These are phyloP conservation scores for Zophobas atratus DNA, from an alignment of 1,140 invertebrate species.

Conservation along the genomic window DNA sequence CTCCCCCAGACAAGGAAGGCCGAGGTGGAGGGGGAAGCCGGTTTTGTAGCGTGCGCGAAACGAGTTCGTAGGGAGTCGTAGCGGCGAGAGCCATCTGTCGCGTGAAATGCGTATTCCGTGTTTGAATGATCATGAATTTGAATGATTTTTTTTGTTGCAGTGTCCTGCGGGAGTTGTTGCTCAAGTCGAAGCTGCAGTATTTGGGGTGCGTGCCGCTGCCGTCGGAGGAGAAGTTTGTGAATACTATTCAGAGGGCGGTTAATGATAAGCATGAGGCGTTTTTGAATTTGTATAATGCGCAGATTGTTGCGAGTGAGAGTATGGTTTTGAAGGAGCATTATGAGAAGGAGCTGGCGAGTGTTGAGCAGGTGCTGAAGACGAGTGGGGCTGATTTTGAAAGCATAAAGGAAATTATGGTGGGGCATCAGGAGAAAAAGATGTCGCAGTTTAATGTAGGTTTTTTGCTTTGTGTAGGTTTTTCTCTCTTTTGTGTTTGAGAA, in stretches of 20 bases:
- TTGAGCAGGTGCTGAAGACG: constrained; percentile 34
- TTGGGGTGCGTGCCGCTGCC: constrained; percentile 63
- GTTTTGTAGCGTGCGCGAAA: constrained; percentile 10
- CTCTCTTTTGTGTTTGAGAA: too few species aligned
- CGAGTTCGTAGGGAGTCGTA: background rate
- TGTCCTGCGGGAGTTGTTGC: constrained; percentile 63
- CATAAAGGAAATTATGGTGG: constrained; percentile 52
- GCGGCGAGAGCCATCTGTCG: background rate
- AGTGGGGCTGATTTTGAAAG: background rate
- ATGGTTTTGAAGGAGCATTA: constrained; percentile 64
- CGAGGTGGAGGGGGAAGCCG: background rate
- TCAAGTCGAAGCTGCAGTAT: constrained; percentile 64
- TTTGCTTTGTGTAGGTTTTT: background rate
- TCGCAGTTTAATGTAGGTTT: constrained; percentile 56
- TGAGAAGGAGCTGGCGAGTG: constrained; percentile 57
- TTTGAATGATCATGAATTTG: constrained; percentile 6
- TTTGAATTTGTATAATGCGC: constrained; percentile 56
- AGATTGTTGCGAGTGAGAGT: constrained; percentile 61
- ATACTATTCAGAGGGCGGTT: constrained; percentile 57
- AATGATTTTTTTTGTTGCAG: constrained; percentile 53
- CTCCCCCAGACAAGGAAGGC: constrained; percentile 61
- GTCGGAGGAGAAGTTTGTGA: constrained; percentile 60
- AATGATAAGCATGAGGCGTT: constrained; percentile 60
- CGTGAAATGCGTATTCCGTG: background rate
- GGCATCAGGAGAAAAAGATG: constrained; percentile 55